Percentiles rank a stretch among this genome's conserved stretches.
Conservation (phyloP, 2,797 vertebrate species). For the Pangasius mekongensis region DNA sequence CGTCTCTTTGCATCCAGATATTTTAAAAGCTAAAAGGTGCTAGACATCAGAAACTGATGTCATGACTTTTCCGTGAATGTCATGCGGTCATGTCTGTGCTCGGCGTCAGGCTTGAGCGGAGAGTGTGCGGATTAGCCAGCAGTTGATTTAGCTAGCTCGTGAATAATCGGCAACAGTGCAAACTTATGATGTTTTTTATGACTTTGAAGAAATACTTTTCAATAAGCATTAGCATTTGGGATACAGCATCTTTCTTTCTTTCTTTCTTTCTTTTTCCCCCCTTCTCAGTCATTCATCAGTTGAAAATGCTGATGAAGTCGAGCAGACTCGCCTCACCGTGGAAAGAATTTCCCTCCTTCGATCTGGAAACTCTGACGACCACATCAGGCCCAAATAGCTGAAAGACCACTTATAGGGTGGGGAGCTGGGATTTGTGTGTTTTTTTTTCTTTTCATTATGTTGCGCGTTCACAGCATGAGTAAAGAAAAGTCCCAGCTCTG, state of each 20-base stretch:
- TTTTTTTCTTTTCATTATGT: constrained; percentile 55
- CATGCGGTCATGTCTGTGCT: not conserved
- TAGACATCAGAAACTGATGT: not conserved
- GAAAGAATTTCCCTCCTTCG: constrained; percentile 57
- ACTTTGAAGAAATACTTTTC: not conserved
- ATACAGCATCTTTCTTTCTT: not conserved
- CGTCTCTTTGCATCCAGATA: not conserved
- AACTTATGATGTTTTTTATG: not conserved
- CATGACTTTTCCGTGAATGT: no score
- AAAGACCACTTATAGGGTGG: constrained; percentile 53
- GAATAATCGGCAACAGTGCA: not conserved
- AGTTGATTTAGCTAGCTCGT: not conserved
- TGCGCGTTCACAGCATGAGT: constrained; percentile 52
- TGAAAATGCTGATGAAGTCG: constrained; percentile 52
- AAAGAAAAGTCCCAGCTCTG: constrained; percentile 44
- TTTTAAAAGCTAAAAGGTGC: not conserved
- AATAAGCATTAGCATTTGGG: not conserved
- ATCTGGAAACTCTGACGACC: constrained; percentile 61
- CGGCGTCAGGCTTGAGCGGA: no score
- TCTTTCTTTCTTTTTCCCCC: not conserved
- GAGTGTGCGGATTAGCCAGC: not conserved
- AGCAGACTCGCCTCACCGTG: constrained; percentile 45
- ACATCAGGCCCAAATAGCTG: constrained; percentile 51
- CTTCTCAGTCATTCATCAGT: constrained; percentile 26
- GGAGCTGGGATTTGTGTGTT: constrained; percentile 40